Percentiles rank a stretch among this genome's conserved stretches.
Evolutionary conservation across 2,888 invertebrate genomes (phyloP).

Genomic region (Hypomecis atomaria): DNA sequence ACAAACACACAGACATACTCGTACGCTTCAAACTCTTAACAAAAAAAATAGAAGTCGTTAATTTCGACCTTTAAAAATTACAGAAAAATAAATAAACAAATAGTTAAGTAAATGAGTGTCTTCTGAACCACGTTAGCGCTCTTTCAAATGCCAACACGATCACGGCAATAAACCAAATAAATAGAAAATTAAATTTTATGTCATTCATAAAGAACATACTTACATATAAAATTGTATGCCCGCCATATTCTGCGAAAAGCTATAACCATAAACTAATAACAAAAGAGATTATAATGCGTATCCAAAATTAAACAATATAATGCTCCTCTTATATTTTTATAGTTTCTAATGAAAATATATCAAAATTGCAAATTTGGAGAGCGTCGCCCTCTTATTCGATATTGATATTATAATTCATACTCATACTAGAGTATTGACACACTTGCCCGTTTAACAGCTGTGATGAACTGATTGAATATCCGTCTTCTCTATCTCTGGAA

Average conservation of each 20-base stretch:
- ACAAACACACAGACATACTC: too few species aligned
- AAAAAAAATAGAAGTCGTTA: too few species aligned
- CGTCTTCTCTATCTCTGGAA: too few species aligned
- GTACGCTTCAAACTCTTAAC: too few species aligned
- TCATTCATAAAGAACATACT: slow-evolving; percentile 7
- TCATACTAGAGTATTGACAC: not conserved
- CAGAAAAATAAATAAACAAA: too few species aligned
- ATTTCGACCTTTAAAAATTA: too few species aligned
- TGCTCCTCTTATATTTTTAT: not conserved
- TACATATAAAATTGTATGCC: slow-evolving; percentile 9
- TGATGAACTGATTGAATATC: too few species aligned
- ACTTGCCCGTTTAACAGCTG: too few species aligned
- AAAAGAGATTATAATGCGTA: slow-evolving; percentile 17
- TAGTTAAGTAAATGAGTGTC: too few species aligned
- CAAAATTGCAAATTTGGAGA: not conserved
- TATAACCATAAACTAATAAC: slow-evolving; percentile 25
- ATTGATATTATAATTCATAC: not conserved
- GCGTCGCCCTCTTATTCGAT: not conserved
- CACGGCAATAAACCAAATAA: not conserved
- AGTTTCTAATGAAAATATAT: not conserved
- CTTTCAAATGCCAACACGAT: too few species aligned
- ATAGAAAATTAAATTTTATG: not conserved
- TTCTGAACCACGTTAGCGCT: too few species aligned
- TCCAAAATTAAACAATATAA: slow-evolving; percentile 6
- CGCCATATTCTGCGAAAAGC: slow-evolving; percentile 25